Evolutionary conservation across 2,888 invertebrate species (phyloP), one percentile per base, ranked within the genome.

Genomic region (Cosmorhoe ocellata): DNA sequence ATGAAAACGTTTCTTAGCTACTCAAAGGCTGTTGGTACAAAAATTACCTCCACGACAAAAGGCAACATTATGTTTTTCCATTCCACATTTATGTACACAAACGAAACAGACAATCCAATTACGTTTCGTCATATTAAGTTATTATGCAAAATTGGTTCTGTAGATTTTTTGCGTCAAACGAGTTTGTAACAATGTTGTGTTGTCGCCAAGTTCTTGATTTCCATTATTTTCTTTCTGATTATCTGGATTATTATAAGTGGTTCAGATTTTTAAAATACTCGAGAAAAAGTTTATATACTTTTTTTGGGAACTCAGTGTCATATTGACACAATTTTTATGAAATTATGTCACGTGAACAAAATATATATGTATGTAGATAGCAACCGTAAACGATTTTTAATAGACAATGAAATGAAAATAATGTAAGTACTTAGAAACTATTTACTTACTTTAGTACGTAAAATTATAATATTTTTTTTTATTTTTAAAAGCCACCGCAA

Each of bases 91-190:
- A 53, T 34, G 33, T 24, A 32, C 36, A 46, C 76, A 77, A 75
- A 71, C 70, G 73, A 74, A 79, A 79, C 74, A 72, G 72, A 69
- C 73, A 84, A 83, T 78, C 71, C 77, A 83, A 84, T 86, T 84
- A 84, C 71, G 73, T 76, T 78, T 76, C 62, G 76, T 75, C 79
- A 82, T 79, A 82, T 84, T 81, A 84, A 84, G 76, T 83, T 83
- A 81, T 81, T 81, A 82, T 84, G 81, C 79, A 80, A 84, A 85
- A 84, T 83, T 80, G 74, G 74, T 74, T 78, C 65, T 61, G 71
- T 71, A 70, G 73, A 67, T 79, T 82, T 60, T 81, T 83, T 81
- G 69, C 69, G 70, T 73, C 69, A 73, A 81, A 65, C 53, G 59
- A 59, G 61, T 60, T 59, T 58, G 56, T 63, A 59, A 62, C 59